Evolutionary conservation across 2,113 vertebrate species (phyloP), one percentile per base, ranked within the genome.

Genomic region (Sylvietta virens): DNA sequence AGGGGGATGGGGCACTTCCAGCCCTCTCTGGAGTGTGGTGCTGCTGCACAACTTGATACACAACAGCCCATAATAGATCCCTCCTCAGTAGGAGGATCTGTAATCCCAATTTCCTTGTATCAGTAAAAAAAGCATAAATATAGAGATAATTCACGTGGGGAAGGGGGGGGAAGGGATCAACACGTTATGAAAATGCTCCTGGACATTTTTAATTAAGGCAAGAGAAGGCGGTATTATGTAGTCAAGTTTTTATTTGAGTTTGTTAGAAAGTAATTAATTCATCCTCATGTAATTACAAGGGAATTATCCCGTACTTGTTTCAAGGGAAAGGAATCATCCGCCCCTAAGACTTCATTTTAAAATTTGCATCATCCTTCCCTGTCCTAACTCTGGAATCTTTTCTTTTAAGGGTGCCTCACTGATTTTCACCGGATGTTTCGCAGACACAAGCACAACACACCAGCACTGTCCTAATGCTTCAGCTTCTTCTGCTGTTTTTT

Each of bases 251-350:
- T 61, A 83, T 95, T 95, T 92, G 79, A 94, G 28, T 73, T 93
- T 61, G 70, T 94, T 97, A 94, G 82, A 87, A 95, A 95, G 81
- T 95, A 97, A 95, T 95, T 95, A 95, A 94, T 95, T 94, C 71
- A 92, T 72, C 62, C 19, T 79, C 21, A 5, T 89, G 54, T 71
- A 94, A 95, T 96, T 94, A 96, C 56, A 91, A 86, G 91, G 15
- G 74, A 95, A 94, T 95, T 88, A 95, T 22, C 39, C 30, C 8
- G n/a, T 61, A 58, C 47, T 74, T 82, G 53, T 89, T 96, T 87
- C 84, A 95, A 93, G 90, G 76, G 62, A 92, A 88, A 94, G 33
- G 37, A 57, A 67, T 65, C 91, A 90, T 76, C 58, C 88, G 71
- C 48, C 82, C 72, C 95, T 89, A 92, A 69, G 94, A 93, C 45